These are phyloP conservation scores for Eunapius fragilis DNA, from an alignment of 37 sponge, comb jelly and placozoan species.

Conservation along the genomic window DNA sequence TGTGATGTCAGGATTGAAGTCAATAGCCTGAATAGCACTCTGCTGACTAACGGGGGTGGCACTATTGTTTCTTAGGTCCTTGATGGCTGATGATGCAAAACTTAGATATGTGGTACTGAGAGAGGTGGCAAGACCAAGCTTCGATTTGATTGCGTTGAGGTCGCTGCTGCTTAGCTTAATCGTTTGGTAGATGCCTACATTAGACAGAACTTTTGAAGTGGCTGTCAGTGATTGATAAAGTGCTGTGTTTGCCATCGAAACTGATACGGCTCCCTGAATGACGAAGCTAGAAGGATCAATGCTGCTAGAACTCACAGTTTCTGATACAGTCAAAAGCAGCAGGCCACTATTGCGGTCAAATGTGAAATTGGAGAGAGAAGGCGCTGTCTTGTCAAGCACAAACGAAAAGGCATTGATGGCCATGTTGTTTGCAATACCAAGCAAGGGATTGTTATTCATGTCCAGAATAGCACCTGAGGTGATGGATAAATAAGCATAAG, in stretches of 20 bases:
- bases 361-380: conserved; percentile 64
- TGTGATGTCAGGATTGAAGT: conserved; percentile 58
- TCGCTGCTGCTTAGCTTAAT: conserved; percentile 51
- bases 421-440: not conserved
- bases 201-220: conserved; percentile 35
- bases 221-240: not conserved
- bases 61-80: conserved; percentile 53
- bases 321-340: conserved; percentile 67
- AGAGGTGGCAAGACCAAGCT: conserved; percentile 60
- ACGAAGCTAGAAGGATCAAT: conserved; percentile 51
- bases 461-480: conserved; percentile 55
- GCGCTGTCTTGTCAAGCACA: conserved; percentile 63
- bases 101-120: conserved; percentile 79
- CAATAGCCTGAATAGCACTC: conserved; percentile 36
- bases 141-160: conserved; percentile 76
- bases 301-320: conserved; percentile 57
- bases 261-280: conserved; percentile 41
- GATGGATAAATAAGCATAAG: conserved; percentile 68
- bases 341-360: conserved; percentile 66
- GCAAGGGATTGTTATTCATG: conserved; percentile 69
- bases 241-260: not conserved
- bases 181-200: conserved; percentile 37
- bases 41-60: conserved; percentile 35
- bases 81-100: conserved; percentile 33
- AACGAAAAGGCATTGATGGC: conserved; percentile 37